Percentiles rank a stretch among this genome's conserved stretches.
These are phyloP conservation scores for Clepsis dumicolana DNA, from an alignment of 2,888 invertebrate species.

Conservation along the genomic window DNA sequence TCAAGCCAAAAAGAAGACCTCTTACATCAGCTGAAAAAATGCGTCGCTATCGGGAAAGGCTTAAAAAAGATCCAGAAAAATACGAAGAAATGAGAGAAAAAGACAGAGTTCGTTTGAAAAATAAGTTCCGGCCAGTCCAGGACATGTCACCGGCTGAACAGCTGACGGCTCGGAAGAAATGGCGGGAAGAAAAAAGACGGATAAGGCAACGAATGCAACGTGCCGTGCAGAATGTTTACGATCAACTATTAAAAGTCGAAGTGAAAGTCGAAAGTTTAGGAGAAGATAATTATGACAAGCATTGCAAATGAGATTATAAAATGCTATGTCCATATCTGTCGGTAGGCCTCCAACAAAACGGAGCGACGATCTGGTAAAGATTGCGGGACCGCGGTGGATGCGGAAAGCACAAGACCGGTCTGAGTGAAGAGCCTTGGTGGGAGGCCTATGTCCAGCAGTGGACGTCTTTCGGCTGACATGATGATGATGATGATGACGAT, in stretches of 20 bases:
- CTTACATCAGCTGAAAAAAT: conserved; percentile 22
- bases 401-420: too few species aligned
- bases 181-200: neutral
- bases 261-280: neutral
- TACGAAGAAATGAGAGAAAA: conserved; percentile 10
- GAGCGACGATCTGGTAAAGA: too few species aligned
- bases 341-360: too few species aligned
- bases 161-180: neutral
- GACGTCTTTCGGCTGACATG: too few species aligned
- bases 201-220: neutral
- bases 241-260: neutral
- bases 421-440: too few species aligned
- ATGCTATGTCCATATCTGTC: too few species aligned
- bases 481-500: too few species aligned
- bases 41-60: conserved; percentile 19
- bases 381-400: too few species aligned
- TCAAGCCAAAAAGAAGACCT: neutral
- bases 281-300: neutral
- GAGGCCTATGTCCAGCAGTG: too few species aligned
- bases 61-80: conserved; percentile 22
- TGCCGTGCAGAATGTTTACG: neutral
- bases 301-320: neutral
- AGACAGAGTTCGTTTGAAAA: conserved; percentile 4
- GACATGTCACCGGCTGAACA: neutral
- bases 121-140: neutral